Percentiles rank a stretch among this genome's conserved stretches.
phyloP scores from a whole-genome alignment of 2,888 invertebrate species.

The Bimastos eiseni region DNA sequence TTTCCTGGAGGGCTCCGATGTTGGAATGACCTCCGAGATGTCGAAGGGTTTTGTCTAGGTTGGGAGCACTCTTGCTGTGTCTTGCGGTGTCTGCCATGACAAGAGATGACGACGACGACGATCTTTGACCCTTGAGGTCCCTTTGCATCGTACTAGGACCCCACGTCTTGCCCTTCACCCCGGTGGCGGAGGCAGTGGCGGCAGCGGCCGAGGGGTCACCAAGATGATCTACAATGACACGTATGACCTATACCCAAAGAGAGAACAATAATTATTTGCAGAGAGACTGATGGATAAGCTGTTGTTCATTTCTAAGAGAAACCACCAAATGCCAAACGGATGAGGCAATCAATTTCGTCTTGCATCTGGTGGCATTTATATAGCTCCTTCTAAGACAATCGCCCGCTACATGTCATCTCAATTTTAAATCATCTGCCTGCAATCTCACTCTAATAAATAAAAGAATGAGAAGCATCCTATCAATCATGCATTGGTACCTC shows the following conservation, averaged over 20 bases:
- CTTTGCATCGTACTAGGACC: conserved; percentile 92
- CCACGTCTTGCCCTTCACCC: conserved; percentile 97
- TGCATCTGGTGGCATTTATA: no score
- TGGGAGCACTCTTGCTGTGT: conserved; percentile 70
- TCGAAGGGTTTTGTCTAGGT: conserved; percentile 69
- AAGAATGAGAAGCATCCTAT: no score
- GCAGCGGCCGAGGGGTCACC: conserved; percentile 64
- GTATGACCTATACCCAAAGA: background rate
- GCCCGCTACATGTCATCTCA: no score
- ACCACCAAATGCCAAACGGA: no score
- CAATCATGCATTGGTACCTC: no score
- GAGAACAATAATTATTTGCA: background rate
- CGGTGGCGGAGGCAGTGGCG: conserved; percentile 55
- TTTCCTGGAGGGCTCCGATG: conserved; percentile 69
- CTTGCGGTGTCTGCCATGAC: conserved; percentile 64
- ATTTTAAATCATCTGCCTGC: no score
- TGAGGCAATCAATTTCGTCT: no score
- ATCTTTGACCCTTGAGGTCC: conserved; percentile 74
- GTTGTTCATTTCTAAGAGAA: no score
- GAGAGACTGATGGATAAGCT: no score
- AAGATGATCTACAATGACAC: conserved; percentile 73
- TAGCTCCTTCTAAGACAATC: no score
- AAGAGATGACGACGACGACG: conserved; percentile 58
- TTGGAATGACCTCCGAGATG: conserved; percentile 66
- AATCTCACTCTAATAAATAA: no score